Percentiles rank a stretch among this genome's conserved stretches.
These are phyloP conservation scores for Caranx ignobilis DNA, from an alignment of 2,113 vertebrate genomes.

Conservation along the genomic window DNA sequence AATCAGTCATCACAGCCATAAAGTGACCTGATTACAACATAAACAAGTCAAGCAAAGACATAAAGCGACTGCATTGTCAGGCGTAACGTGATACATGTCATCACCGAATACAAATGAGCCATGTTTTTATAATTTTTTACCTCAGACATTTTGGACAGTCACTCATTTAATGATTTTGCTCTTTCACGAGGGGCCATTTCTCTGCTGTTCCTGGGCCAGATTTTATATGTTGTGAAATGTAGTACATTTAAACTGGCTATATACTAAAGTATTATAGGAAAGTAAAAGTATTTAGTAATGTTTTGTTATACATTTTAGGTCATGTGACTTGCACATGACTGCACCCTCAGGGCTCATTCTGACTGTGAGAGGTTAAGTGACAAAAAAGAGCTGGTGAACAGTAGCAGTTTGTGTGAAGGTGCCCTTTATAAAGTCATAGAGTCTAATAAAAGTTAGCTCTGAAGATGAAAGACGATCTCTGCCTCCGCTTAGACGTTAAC, in stretches of 20 bases:
- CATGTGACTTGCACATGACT: too few species aligned
- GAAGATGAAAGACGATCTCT: not conserved
- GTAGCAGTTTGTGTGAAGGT: not conserved
- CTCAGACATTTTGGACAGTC: conserved; percentile 10
- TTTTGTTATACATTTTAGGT: not conserved
- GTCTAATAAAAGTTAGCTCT: not conserved
- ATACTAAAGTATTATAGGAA: not conserved
- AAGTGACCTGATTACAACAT: conserved; percentile 60
- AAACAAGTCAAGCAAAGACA: conserved; percentile 50
- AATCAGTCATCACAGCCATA: conserved; percentile 65
- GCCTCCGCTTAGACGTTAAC: not conserved
- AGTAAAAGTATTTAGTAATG: not conserved
- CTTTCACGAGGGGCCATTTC: not conserved
- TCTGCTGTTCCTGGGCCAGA: not conserved
- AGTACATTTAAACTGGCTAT: not conserved
- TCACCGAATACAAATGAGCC: not conserved
- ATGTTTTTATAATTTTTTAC: conserved; percentile 16
- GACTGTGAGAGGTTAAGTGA: not conserved
- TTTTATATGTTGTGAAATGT: not conserved
- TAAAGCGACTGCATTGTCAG: conserved; percentile 35
- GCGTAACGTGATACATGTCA: conserved; percentile 7
- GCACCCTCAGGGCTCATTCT: too few species aligned
- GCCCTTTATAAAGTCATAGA: conserved; percentile 5
- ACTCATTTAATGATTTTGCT: not conserved
- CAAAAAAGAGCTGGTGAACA: not conserved